These are phyloP conservation scores for Cecidostiba fungosa DNA, from an alignment of 2,888 invertebrate species.

Conservation along the genomic window DNA sequence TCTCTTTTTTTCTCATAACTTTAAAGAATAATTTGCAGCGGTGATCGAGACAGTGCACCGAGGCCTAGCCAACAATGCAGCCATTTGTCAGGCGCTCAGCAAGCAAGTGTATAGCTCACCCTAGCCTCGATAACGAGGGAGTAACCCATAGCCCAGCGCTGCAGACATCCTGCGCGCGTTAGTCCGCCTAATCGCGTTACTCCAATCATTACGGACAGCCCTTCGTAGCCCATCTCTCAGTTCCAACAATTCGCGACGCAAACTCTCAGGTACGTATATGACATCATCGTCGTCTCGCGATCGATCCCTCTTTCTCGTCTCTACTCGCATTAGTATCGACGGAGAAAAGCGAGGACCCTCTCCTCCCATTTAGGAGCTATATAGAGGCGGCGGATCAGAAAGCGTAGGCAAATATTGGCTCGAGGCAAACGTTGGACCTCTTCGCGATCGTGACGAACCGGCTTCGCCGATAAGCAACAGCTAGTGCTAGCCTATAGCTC, in stretches of 20 bases:
- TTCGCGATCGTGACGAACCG: conserved; percentile 63
- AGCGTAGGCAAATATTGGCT: conserved; percentile 70
- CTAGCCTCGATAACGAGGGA: conserved; percentile 31
- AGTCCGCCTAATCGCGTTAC: conserved; percentile 47
- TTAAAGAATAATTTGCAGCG: neutral
- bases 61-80: neutral
- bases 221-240: neutral
- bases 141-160: neutral
- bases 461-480: conserved; percentile 44
- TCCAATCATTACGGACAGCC: conserved; percentile 45
- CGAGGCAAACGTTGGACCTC: conserved; percentile 67
- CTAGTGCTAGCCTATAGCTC: neutral
- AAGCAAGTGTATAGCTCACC: neutral
- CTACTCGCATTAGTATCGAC: conserved; percentile 16
- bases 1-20: no score
- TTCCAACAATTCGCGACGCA: neutral
- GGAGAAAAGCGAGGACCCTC: neutral
- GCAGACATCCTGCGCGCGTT: conserved; percentile 24
- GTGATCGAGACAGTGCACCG: neutral
- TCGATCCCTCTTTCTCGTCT: conserved; percentile 25
- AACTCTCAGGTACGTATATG: neutral
- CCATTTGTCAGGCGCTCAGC: neutral
- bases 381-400: conserved; percentile 69
- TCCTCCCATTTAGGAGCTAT: neutral
- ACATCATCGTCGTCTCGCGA: conserved; percentile 16